A percentile compares a stretch with the other conserved stretches of the same genome.
Evolutionary conservation across 2,888 invertebrate species (phyloP).

Genomic region (Bimastos eiseni): DNA sequence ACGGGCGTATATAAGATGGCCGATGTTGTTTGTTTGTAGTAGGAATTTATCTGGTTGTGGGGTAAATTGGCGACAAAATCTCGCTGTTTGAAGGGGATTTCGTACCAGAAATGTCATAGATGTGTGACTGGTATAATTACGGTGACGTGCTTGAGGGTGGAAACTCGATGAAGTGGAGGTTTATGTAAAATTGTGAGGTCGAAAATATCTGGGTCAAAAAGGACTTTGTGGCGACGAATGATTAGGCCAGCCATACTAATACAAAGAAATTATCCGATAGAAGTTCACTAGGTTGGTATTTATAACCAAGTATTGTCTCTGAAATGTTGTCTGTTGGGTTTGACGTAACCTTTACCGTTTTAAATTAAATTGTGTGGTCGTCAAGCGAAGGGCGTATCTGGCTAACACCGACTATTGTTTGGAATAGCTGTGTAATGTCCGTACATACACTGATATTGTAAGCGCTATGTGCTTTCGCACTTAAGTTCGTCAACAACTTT

Average conservation of each 20-base stretch:
- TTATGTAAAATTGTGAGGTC: background rate
- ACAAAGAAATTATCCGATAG: background rate
- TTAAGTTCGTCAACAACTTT: background rate
- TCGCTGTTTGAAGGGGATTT: background rate
- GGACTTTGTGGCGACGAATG: background rate
- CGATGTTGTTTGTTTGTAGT: constrained; percentile 13
- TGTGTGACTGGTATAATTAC: background rate
- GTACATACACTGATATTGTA: background rate
- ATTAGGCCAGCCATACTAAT: background rate
- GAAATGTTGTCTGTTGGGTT: background rate
- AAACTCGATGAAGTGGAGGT: constrained; percentile 13
- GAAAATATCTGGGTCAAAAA: background rate
- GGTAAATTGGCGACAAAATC: background rate
- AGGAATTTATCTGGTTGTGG: background rate
- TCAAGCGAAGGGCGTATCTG: background rate
- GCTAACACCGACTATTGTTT: background rate
- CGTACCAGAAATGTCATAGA: background rate
- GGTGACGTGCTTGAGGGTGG: background rate
- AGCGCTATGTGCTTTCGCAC: background rate
- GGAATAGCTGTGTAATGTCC: background rate
- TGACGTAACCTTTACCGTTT: too few species aligned
- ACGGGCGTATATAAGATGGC: background rate
- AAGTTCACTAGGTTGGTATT: constrained; percentile 19
- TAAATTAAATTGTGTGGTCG: background rate
- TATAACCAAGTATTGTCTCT: background rate